Evolutionary conservation across 2,113 vertebrate species (phyloP).

Genomic region (Vidua chalybeata): DNA sequence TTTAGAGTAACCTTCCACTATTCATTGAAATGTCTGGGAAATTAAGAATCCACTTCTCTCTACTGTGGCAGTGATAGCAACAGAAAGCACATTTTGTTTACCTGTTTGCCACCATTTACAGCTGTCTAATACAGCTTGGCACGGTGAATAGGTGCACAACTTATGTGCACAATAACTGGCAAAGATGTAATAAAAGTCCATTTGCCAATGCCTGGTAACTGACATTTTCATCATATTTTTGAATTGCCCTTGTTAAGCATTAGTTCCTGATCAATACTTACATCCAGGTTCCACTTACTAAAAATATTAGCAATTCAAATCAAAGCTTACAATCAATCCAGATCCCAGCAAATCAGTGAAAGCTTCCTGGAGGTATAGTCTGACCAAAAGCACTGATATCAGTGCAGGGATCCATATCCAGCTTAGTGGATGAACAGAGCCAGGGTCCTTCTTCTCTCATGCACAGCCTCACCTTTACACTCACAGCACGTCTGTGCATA

Average conservation of each 20-base stretch:
- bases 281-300: background rate
- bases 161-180: background rate
- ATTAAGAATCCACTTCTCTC: background rate
- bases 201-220: background rate
- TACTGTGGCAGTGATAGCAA: background rate
- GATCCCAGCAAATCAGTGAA: background rate
- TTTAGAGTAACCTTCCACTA: background rate
- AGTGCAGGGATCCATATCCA: background rate
- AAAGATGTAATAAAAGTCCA: background rate
- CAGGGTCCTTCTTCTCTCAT: background rate
- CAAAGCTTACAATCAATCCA: background rate
- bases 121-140: background rate
- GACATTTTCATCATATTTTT: background rate
- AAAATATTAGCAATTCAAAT: background rate
- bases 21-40: background rate
- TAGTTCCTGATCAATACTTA: background rate
- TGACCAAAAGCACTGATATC: background rate
- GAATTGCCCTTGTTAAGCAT: background rate
- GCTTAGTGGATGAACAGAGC: background rate
- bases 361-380: background rate
- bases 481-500: background rate
- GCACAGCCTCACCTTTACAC: background rate
- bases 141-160: background rate
- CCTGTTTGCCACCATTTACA: background rate
- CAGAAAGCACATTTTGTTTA: background rate